Evolutionary conservation across 1,140 invertebrate species (phyloP), one percentile per base, ranked within the genome.

Genomic region (Panonychus citri): DNA sequence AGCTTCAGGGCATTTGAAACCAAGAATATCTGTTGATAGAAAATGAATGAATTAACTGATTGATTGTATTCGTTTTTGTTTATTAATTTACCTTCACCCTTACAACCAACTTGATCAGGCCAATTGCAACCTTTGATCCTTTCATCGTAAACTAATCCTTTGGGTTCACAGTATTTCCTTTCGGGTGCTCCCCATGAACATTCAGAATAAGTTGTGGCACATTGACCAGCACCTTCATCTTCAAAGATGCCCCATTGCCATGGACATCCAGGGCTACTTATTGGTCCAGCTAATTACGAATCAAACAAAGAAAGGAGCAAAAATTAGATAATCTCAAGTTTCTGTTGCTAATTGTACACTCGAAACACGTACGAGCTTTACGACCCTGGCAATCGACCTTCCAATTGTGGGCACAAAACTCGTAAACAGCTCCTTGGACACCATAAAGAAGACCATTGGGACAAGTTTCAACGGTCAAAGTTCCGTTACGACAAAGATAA

Each of bases 391-490:
- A 91, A 59, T 89, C 75, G 1, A 87, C 85, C 25, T 80, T 85
- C 86, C 87, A 91, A 70, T 87, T 74, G 71, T 90, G 91, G 70
- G 87, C 88, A 75, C 88, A 93, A 71, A 89, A 83, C 65, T 90
- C 80, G 71, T 89, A 80, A 0, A 86, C 81, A 3, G 77, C 77
- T 2, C 85, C 85, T 64, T 85, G 84, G 39, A 86, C 85, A 63
- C 88, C 85, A 65, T 85, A 91, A 3, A 91, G 72, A 15, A 93
- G 74, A 21, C 88, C 88, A 66, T 93, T 91, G 64, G 87, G 86
- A 65, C 87, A 93, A 19, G 79, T 80, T 68, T 90, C 87, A 60
- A 86, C 75, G 3, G 82, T 87, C 62, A 90, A 67, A 3, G 85
- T 87, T 27, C 87, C 87, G 66, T 91, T 91, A 10, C 79, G 82